Evolutionary conservation across 1,140 invertebrate genomes (phyloP), one percentile per base, ranked within the genome.

Genomic region (Bombus confusus): DNA sequence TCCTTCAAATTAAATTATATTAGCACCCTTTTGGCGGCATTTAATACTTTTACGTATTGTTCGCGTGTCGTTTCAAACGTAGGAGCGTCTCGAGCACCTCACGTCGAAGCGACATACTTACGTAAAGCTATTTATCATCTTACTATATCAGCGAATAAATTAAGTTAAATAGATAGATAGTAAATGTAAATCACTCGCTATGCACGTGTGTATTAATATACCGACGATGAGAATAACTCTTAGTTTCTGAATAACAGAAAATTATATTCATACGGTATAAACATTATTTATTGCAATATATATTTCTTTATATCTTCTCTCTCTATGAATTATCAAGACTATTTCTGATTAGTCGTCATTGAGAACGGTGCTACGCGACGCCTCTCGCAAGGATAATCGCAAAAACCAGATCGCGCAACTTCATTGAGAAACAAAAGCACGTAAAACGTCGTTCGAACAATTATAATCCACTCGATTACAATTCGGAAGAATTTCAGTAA

Each of bases 11-110:
- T 39, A 83, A 83, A 52, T 64, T 39, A 68, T 52, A 39, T 83
- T 76, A 83, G 80, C 80, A 83, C 80, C 80, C n/a, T 75, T 47
- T 3, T 52, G 72, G 41, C 59, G 80, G 80, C 34, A 68, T 76
- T 83, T n/a, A 41, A 75, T 80, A 71, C 25, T 57, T 71, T 8
- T 72, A 59, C 13, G 25, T 47, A 72, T 22, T n/a, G 8, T 6
- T 31, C 39, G 47, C 39, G 69, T 43, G 10, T 81, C 69, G 28
- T 72, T 73, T 34, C 13, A 62, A 73, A 81, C 25, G 15, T 13
- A 71, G n/a, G 18, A 28, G 5, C 47, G 41, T n/a, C 39, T 28
- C 62, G 41, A 13, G 28, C 0, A n/a, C 59, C n/a, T 62, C 28
- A 12, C 28, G 59, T 18, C 62, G 31, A 71, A 57, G 43, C 78